Base-by-base conservation (phyloP, 2,888 invertebrate genomes). In the Tineola bisselliella region DNA sequence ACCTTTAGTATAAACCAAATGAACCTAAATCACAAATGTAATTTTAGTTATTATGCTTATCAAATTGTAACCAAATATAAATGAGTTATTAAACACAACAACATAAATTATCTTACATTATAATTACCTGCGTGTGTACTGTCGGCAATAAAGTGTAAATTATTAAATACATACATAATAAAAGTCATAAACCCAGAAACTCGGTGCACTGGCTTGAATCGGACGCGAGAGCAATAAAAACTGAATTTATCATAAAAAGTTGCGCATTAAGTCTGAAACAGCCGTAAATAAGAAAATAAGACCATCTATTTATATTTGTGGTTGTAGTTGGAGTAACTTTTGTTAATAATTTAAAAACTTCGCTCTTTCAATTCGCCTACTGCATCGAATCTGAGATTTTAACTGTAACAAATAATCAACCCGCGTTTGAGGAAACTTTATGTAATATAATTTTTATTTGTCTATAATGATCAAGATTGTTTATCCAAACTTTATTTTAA, bases 251-350 rank as follows among this genome's bases (percentile, higher is more conserved):
- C 80, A 82, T 82, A 81, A 81, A 84, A 84, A 81, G 77, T 81
- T 79, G 77, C 79, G 75, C 78, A 81, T 81, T 76, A 80, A 77
- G 73, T 76, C 77, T 77, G 73, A 77, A 82, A 78, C 76, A 76
- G 76, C 74, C 78, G 71, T 84, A 81, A 84, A 84, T 79, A 81
- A 79, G 71, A 79, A 81, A 82, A 83, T 82, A 79, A 79, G 76
- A 79, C 72, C 76, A 71, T 71, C 79, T 83, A 81, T 84, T 81
- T 82, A 81, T 82, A 79, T 76, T 77, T 75, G 76, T 73, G 72
- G 71, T 66, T 69, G 18, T 65, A 69, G 66, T 62, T 12, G 5
- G 66, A 15, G 25, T 13, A 13, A 65, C 31, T n/a, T 33, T 61
- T 70, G 66, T 81, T 79, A 76, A 70, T 74, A 56, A 54, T 61